These are phyloP conservation scores for Apamea epomidion DNA, from an alignment of 2,888 invertebrate species.

Conservation along the genomic window DNA sequence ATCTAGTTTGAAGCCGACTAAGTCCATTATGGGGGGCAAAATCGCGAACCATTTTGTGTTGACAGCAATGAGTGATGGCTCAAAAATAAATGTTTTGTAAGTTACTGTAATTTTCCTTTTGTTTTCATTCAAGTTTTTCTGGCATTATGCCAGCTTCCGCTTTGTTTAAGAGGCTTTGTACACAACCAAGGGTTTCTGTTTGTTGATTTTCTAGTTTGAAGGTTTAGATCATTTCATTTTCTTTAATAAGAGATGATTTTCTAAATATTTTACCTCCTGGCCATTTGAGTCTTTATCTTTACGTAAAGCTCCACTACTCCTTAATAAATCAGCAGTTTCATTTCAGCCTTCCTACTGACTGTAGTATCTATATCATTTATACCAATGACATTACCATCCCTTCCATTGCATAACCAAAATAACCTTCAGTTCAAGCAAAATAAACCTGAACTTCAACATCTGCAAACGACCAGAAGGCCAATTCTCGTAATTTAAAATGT, in stretches of 20 bases:
- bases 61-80: constrained; percentile 49
- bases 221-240: too few species aligned
- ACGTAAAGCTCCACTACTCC: background rate
- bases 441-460: constrained; percentile 10
- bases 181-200: background rate
- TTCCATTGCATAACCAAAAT: background rate
- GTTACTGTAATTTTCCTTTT: constrained; percentile 43
- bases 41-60: constrained; percentile 45
- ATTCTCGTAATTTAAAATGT: too few species aligned
- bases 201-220: background rate
- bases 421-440: constrained; percentile 4
- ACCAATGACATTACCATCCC: background rate
- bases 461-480: constrained; percentile 21
- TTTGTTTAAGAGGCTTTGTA: constrained; percentile 42
- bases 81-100: constrained; percentile 55
- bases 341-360: too few species aligned
- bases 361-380: background rate
- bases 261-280: background rate
- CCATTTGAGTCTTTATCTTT: background rate
- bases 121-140: constrained; percentile 27
- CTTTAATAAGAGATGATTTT: background rate
- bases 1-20: constrained; percentile 44
- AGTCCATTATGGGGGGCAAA: constrained; percentile 34
- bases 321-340: background rate
- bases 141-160: constrained; percentile 26